These are phyloP conservation scores for Aphelenchoides avenae DNA, from an alignment of 1,140 invertebrate species.

Conservation along the genomic window DNA sequence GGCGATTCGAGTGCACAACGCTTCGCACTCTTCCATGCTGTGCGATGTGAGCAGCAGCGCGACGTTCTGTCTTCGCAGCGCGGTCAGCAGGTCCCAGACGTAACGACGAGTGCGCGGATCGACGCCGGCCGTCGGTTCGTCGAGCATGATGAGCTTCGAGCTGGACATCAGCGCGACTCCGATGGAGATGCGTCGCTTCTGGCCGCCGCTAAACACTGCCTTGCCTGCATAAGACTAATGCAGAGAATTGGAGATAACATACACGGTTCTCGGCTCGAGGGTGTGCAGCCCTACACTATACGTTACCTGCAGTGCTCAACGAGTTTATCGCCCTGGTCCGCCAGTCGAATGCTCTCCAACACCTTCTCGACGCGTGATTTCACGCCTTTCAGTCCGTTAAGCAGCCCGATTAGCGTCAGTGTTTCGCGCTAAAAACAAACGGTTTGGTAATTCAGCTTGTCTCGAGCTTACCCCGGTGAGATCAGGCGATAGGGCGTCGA, in stretches of 20 bases:
- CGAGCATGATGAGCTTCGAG: slow-evolving; percentile 83
- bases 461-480: slow-evolving; percentile 41
- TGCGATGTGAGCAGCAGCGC: slow-evolving; percentile 28
- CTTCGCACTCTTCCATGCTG: slow-evolving; percentile 78
- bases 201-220: slow-evolving; percentile 68
- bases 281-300: too few relatives aligned
- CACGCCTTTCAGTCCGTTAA: slow-evolving; percentile 41
- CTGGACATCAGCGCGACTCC: slow-evolving; percentile 85
- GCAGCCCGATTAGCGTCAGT: slow-evolving; percentile 23
- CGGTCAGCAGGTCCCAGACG: slow-evolving; percentile 21
- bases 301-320: slow-evolving; percentile 32
- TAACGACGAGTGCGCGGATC: slow-evolving; percentile 58
- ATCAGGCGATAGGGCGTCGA: slow-evolving; percentile 41
- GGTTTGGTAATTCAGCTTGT: too few relatives aligned
- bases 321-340: slow-evolving; percentile 31
- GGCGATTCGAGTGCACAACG: slow-evolving; percentile 74
- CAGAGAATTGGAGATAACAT: too few relatives aligned
- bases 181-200: slow-evolving; percentile 83
- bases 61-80: slow-evolving; percentile 5
- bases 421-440: too few relatives aligned
- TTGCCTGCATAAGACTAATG: slow-evolving; percentile 2
- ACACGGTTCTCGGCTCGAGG: too few relatives aligned
- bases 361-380: slow-evolving; percentile 29
- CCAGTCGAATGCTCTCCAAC: slow-evolving; percentile 28
- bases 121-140: slow-evolving; percentile 72